Conservation (phyloP, 2,113 vertebrate genomes). For the Takifugu flavidus region DNA sequence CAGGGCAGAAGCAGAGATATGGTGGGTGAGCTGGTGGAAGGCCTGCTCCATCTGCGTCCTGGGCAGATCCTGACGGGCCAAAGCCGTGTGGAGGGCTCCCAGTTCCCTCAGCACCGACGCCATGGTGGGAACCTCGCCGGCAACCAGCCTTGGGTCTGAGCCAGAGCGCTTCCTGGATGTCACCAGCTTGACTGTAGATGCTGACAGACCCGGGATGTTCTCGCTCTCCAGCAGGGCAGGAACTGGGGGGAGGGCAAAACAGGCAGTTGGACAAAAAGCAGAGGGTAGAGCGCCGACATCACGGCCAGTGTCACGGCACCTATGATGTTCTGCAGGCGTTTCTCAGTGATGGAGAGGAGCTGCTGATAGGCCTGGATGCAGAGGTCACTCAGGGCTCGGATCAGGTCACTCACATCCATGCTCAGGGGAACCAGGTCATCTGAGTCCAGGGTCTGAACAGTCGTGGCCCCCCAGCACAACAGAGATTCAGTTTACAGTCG, state of each 20-base stretch:
- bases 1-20: slow-evolving; percentile 66
- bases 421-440: slow-evolving; percentile 49
- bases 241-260: slow-evolving; percentile 54
- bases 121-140: slow-evolving; percentile 55
- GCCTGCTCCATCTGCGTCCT: slow-evolving; percentile 61
- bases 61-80: slow-evolving; percentile 64
- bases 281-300: neutral
- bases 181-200: slow-evolving; percentile 31
- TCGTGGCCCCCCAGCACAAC: neutral
- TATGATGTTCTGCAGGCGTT: slow-evolving; percentile 72
- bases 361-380: slow-evolving; percentile 82
- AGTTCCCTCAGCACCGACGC: slow-evolving; percentile 71
- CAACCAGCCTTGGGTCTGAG: slow-evolving; percentile 49
- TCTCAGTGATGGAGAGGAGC: slow-evolving; percentile 71
- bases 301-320: slow-evolving; percentile 47
- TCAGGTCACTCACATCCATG: slow-evolving; percentile 55
- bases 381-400: slow-evolving; percentile 63
- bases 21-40: slow-evolving; percentile 75
- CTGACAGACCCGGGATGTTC: slow-evolving; percentile 69
- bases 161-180: slow-evolving; percentile 43
- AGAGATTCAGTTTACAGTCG: neutral
- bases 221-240: slow-evolving; percentile 78
- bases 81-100: slow-evolving; percentile 37
- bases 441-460: slow-evolving; percentile 34
- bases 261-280: neutral